These are phyloP conservation scores for Sclerurus mexicanus DNA, from an alignment of 2,113 vertebrate species.

Conservation along the genomic window DNA sequence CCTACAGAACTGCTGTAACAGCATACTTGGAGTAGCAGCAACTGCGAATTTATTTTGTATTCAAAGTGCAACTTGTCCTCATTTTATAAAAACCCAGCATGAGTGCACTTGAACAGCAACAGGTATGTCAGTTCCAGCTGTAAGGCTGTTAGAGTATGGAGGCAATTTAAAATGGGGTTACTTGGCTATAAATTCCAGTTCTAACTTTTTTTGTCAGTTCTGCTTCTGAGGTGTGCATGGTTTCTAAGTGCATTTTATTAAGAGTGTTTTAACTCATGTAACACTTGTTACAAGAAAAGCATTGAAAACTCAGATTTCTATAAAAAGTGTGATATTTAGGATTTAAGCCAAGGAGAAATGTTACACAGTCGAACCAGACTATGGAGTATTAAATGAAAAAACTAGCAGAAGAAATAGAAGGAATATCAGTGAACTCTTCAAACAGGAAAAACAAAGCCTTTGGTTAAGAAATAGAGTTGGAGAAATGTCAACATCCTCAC, in stretches of 20 bases:
- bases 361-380: neutral
- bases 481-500: neutral
- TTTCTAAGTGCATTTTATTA: conserved; percentile 4
- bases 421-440: neutral
- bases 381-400: neutral
- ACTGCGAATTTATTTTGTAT: neutral
- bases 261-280: conserved; percentile 15
- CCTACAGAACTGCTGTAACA: conserved; percentile 1
- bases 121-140: neutral
- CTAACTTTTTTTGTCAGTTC: neutral
- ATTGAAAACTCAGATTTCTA: neutral
- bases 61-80: neutral
- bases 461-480: neutral
- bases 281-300: conserved; percentile 13
- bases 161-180: neutral
- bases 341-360: conserved; percentile 19
- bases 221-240: neutral
- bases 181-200: neutral
- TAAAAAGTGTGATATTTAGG: conserved; percentile 16
- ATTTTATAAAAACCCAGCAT: neutral
- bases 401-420: neutral
- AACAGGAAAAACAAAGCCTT: neutral
- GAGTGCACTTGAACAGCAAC: neutral
- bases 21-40: neutral
- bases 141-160: neutral